Evolutionary conservation across 2,797 vertebrate genomes (phyloP).

Genomic region (Catostomus latipinnis): DNA sequence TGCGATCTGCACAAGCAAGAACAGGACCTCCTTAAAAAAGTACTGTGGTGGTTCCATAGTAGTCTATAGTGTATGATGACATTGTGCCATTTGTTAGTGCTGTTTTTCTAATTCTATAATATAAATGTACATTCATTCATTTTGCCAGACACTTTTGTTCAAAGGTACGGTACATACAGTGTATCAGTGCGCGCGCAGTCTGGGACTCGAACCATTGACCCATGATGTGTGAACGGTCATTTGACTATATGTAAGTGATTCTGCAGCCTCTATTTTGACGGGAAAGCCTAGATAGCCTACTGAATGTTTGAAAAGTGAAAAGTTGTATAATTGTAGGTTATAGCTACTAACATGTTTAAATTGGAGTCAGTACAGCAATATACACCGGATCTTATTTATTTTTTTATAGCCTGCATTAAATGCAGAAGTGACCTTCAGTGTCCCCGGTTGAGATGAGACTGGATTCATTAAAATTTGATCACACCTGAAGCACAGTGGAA

Average conservation of each 20-base stretch:
- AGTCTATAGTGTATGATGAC: no score
- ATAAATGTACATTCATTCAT: no score
- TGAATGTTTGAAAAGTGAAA: background rate
- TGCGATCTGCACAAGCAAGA: background rate
- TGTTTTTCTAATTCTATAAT: no score
- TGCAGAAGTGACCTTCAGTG: slow-evolving; percentile 68
- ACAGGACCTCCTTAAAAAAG: background rate
- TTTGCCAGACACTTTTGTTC: no score
- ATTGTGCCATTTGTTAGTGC: no score
- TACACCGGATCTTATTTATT: slow-evolving; percentile 42
- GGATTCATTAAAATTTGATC: slow-evolving; percentile 75
- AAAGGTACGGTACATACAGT: no score
- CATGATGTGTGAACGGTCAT: background rate
- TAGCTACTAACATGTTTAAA: slow-evolving; percentile 30
- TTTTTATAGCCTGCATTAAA: slow-evolving; percentile 54
- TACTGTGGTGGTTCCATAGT: background rate
- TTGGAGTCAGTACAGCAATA: slow-evolving; percentile 31
- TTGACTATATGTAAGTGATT: background rate
- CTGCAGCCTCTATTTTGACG: background rate
- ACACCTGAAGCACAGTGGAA: slow-evolving; percentile 66
- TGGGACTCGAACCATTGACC: no score
- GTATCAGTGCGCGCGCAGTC: no score
- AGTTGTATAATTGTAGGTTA: slow-evolving; percentile 8
- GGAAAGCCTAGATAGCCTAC: background rate
- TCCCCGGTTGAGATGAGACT: slow-evolving; percentile 54